Conservation (phyloP, 2,797 vertebrate species). For the Neopelma chrysocephalum region DNA sequence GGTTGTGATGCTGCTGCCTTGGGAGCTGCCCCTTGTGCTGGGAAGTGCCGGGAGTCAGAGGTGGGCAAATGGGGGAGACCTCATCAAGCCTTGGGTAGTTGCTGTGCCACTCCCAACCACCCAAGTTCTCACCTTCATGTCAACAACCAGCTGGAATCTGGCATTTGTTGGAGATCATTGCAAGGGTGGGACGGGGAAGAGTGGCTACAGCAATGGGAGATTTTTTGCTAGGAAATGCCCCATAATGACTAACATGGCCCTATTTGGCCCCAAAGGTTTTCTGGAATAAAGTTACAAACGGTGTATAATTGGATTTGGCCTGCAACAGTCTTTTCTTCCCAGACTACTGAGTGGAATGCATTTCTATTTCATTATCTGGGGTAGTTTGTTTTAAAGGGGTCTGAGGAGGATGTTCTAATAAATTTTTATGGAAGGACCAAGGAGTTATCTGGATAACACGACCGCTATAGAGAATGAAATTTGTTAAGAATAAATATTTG, state of each 20-base stretch:
- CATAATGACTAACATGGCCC: background rate
- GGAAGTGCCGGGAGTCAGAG: accelerated
- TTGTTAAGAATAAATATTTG: background rate
- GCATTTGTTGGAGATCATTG: background rate
- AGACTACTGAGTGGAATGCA: background rate
- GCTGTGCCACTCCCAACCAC: background rate
- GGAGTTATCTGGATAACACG: background rate
- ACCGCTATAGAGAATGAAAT: background rate
- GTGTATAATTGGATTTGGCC: background rate
- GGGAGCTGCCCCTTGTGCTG: background rate
- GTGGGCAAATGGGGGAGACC: accelerated
- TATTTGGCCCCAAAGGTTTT: background rate
- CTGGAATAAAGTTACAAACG: slow-evolving; percentile 1
- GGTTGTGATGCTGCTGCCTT: background rate
- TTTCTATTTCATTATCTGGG: background rate
- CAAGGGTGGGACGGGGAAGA: background rate
- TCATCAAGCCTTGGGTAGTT: accelerated
- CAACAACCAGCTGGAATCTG: background rate
- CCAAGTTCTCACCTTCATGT: background rate
- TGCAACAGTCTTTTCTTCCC: background rate
- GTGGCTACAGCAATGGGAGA: background rate
- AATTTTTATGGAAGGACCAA: background rate
- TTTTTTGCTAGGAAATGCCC: background rate
- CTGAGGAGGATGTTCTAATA: background rate
- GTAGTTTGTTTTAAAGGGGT: background rate